These are phyloP conservation scores for Protosalanx chinensis DNA, from an alignment of 2,797 vertebrate species.

Conservation along the genomic window DNA sequence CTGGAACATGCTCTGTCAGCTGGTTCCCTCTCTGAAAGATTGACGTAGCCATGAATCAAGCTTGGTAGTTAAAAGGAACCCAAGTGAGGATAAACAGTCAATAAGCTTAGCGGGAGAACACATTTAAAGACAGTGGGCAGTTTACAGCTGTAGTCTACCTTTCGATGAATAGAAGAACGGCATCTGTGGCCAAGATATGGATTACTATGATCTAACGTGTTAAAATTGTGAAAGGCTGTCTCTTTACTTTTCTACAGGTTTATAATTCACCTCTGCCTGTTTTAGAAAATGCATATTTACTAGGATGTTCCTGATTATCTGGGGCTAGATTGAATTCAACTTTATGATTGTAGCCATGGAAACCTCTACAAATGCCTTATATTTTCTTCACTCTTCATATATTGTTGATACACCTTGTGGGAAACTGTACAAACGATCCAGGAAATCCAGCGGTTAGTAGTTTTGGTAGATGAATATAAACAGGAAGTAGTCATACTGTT, in stretches of 20 bases:
- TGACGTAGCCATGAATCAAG: not conserved
- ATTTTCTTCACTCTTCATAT: not conserved
- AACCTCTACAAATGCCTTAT: not conserved
- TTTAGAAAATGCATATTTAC: not conserved
- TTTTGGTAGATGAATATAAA: not conserved
- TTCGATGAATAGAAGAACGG: slow-evolving; percentile 1
- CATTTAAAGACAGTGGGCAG: not conserved
- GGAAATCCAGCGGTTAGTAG: not conserved
- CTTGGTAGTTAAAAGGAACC: slow-evolving; percentile 32
- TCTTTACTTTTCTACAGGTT: slow-evolving; percentile 28
- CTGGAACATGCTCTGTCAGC: not conserved
- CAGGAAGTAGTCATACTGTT: not conserved
- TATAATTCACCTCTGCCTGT: slow-evolving; percentile 36
- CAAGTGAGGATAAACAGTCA: slow-evolving; percentile 23
- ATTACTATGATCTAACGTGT: slow-evolving; percentile 4
- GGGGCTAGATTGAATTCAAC: too few relatives aligned
- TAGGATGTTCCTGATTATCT: not conserved
- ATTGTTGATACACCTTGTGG: not conserved
- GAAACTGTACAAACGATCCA: not conserved
- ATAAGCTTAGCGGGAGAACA: not conserved
- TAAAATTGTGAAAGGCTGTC: too few relatives aligned
- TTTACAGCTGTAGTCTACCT: too few relatives aligned
- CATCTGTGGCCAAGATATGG: not conserved
- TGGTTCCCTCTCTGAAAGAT: not conserved
- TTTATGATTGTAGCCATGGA: not conserved